Conservation (phyloP, 2,888 invertebrate genomes). For the Hyalella azteca region DNA sequence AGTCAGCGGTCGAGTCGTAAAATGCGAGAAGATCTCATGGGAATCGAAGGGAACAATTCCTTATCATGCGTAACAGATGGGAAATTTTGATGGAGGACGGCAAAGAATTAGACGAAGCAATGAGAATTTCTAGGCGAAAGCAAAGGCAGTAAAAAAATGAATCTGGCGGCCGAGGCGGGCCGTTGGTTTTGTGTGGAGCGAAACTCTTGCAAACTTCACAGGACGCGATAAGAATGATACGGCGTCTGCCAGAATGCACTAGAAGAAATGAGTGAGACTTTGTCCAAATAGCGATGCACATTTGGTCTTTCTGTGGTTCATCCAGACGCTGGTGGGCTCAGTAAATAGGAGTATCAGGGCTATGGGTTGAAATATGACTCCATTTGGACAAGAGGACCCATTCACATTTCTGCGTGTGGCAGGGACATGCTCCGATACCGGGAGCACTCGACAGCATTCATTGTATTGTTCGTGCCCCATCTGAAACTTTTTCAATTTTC, state of each 20-base stretch:
- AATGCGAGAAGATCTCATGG: neutral
- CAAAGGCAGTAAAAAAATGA: neutral
- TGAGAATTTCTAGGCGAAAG: neutral
- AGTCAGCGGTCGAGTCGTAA: constrained; percentile 18
- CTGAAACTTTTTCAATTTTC: no score
- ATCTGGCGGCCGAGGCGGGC: no score
- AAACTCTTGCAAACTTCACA: neutral
- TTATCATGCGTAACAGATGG: constrained; percentile 5
- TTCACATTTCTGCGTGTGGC: no score
- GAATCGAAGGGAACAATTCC: constrained; percentile 13
- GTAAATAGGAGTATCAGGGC: no score
- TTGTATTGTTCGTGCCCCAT: no score
- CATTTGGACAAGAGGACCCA: no score
- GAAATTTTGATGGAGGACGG: neutral
- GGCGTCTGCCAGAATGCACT: neutral
- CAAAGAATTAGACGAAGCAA: neutral
- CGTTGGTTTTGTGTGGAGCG: neutral
- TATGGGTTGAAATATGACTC: no score
- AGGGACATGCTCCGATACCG: no score
- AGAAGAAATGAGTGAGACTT: neutral
- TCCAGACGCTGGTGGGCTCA: neutral
- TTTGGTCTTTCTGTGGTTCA: neutral
- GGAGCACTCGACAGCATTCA: no score
- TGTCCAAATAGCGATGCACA: neutral
- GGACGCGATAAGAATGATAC: neutral